A percentile compares a stretch with the other conserved stretches of the same genome.
phyloP scores from a whole-genome alignment of 2,797 vertebrate genomes.

The Morus bassanus region DNA sequence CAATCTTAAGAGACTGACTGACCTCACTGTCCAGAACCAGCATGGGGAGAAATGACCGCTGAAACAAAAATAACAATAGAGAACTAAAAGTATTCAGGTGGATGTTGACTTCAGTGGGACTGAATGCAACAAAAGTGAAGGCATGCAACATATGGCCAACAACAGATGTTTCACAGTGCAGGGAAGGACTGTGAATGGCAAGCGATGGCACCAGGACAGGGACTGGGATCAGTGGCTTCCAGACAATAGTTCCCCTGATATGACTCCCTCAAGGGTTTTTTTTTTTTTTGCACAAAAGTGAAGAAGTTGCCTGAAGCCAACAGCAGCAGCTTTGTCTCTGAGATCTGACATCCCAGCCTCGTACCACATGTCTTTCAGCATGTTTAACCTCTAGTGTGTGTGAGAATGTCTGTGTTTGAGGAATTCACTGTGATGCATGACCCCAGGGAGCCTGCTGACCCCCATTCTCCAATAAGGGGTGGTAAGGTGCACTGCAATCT shows the following conservation, averaged over 20 bases:
- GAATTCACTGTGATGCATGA: not conserved
- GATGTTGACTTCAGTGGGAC: not conserved
- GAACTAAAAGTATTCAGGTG: not conserved
- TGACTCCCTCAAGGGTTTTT: not conserved
- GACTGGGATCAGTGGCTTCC: not conserved
- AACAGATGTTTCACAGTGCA: not conserved
- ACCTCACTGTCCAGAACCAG: not conserved
- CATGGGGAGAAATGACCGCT: not conserved
- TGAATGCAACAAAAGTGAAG: not conserved
- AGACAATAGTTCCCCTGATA: not conserved
- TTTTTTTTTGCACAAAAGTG: not conserved
- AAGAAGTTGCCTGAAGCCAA: not conserved
- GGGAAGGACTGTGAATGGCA: not conserved
- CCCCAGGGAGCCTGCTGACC: not conserved
- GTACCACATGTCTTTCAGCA: not conserved
- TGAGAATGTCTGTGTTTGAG: not conserved
- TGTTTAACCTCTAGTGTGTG: not conserved
- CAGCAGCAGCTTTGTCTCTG: not conserved
- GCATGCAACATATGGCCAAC: not conserved
- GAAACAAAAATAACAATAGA: not conserved
- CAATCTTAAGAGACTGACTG: not conserved
- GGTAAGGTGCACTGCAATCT: not conserved
- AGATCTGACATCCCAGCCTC: not conserved
- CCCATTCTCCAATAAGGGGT: not conserved
- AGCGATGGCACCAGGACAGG: not conserved